A percentile compares a stretch with the other conserved stretches of the same genome.
Evolutionary conservation across 2,797 vertebrate genomes (phyloP).

Genomic region (Sebastes oblongus): DNA sequence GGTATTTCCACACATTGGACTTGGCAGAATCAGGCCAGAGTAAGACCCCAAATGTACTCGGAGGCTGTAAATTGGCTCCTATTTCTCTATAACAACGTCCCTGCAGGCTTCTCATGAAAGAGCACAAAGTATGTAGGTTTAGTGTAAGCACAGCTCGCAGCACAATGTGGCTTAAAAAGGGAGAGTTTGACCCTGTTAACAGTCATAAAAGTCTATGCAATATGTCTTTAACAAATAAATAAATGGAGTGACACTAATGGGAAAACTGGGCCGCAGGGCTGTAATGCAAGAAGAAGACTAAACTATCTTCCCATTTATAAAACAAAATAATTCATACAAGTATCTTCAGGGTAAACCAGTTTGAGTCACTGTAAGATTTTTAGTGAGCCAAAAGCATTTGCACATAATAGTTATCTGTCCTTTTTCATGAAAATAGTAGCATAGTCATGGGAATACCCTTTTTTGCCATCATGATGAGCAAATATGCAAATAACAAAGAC

Average conservation of each 20-base stretch:
- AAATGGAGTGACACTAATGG: not conserved
- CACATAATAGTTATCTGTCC: not conserved
- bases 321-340: not conserved
- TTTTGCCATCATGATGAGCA: conserved; percentile 1
- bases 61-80: conserved; percentile 58
- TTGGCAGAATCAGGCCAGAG: conserved; percentile 78
- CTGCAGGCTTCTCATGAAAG: conserved; percentile 41
- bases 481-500: conserved; percentile 35
- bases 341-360: not conserved
- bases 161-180: conserved; percentile 22
- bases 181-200: not conserved
- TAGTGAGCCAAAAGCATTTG: not conserved
- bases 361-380: not conserved
- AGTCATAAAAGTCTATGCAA: not conserved
- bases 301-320: not conserved
- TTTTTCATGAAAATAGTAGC: not conserved
- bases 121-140: conserved; percentile 40
- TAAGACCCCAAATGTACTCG: conserved; percentile 54
- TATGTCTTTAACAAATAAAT: not conserved
- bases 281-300: not conserved
- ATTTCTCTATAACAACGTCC: conserved; percentile 62
- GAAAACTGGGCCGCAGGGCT: not conserved
- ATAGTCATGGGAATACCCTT: not conserved
- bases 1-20: conserved; percentile 54
- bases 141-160: conserved; percentile 33